Evolutionary conservation across 2,797 vertebrate genomes (phyloP).

Genomic region (Lithobates sylvaticus): DNA sequence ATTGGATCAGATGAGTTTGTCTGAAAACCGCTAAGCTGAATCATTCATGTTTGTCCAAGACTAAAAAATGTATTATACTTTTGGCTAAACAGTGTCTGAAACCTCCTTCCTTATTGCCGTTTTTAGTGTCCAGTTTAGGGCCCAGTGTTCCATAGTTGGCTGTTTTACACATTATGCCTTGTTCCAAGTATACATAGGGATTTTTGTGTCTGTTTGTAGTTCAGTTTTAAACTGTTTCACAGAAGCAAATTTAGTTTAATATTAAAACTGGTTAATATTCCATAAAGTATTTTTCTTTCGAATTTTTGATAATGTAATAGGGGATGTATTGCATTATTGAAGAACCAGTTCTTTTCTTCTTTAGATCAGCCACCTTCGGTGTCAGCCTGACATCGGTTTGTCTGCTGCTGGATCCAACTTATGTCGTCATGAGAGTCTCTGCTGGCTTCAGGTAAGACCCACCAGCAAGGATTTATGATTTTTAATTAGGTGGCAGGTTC

Average conservation of each 20-base stretch:
- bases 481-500: neutral
- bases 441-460: constrained; percentile 85
- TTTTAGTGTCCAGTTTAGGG: constrained; percentile 22
- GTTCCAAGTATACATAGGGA: constrained; percentile 17
- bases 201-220: constrained; percentile 26
- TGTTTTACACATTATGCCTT: constrained; percentile 42
- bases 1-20: neutral
- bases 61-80: constrained; percentile 15
- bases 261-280: neutral
- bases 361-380: constrained; percentile 85
- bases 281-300: neutral
- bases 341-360: neutral
- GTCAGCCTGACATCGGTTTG: constrained; percentile 81
- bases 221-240: constrained; percentile 14
- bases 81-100: constrained; percentile 10
- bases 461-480: neutral
- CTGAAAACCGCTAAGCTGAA: neutral
- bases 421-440: constrained; percentile 81
- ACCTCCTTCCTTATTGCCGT: constrained; percentile 5
- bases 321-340: neutral
- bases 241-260: constrained; percentile 5
- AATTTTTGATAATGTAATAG: neutral
- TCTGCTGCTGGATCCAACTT: constrained; percentile 79
- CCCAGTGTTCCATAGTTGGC: constrained; percentile 10
- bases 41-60: constrained; percentile 22